Base-by-base conservation (phyloP, 2,888 invertebrate genomes). In the Megaustenia siamemsis region DNA sequence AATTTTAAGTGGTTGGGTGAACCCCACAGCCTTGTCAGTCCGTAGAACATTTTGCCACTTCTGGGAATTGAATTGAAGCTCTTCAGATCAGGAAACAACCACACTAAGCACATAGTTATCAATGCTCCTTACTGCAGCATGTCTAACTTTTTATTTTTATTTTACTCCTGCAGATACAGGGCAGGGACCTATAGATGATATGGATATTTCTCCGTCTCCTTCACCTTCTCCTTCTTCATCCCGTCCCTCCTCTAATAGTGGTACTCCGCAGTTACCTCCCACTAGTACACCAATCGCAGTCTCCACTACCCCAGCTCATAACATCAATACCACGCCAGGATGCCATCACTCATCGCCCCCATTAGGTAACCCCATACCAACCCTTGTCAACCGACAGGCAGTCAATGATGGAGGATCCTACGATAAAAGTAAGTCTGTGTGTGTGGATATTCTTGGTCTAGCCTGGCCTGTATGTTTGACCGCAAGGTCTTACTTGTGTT, bases 191-290 rank as follows among this genome's bases (percentile, higher is more conserved):
- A 94, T 95, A 88, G 97, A 97, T 94, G 98, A 98, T 93, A 98
- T 98, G 98, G 98, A 98, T 93, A 98, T 98, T 92, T 98, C 98
- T 86, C 97, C 97, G 28, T 97, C 97, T 93, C 97, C 97, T 93
- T 97, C 92, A 1, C 92, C 93, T 28, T 89, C 90, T 1, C 90
- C 80, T 18, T 85, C 85, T 8, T 76, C 83, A 60, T 84, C 84
- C 12, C 76, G 88, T 45, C 90, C 89, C 40, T 88, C 89, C 38
- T 88, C 87, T 66, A 86, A 86, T 85, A 87, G 85, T 24, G 90
- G 89, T 40, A 90, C 90, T n/a, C 90, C 90, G 12, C 89, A 89
- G 73, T 53, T 88, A 53, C 86, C 87, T 40, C 83, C 89, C 15
- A 83, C 84, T 68, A 88, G 88, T 40, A 87, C 88, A 21, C 88